Evolutionary conservation across 2,888 invertebrate genomes (phyloP).

Genomic region (Phalera bucephala): DNA sequence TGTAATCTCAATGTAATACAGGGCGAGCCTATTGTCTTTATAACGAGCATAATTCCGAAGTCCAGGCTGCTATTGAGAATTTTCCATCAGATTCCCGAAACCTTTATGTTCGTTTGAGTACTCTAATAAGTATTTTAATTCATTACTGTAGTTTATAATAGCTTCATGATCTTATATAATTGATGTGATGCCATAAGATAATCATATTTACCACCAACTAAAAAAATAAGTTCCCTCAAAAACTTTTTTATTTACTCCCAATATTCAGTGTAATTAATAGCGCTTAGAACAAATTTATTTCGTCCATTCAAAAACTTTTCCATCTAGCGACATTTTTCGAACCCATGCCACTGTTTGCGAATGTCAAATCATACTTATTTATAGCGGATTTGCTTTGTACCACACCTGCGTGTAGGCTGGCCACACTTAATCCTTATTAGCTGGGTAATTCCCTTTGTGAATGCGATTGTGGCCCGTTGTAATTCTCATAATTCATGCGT

Average conservation of each 20-base stretch:
- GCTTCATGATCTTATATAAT: too few relatives aligned
- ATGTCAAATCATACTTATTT: constrained; percentile 78
- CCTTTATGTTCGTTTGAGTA: too few relatives aligned
- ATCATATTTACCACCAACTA: neutral
- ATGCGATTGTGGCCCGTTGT: constrained; percentile 31
- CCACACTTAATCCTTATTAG: constrained; percentile 48
- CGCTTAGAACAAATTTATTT: constrained; percentile 13
- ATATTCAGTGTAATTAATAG: constrained; percentile 1
- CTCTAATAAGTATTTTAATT: too few relatives aligned
- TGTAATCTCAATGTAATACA: too few relatives aligned
- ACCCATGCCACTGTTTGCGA: constrained; percentile 58
- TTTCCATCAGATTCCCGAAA: too few relatives aligned
- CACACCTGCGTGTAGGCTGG: constrained; percentile 65
- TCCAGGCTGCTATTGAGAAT: too few relatives aligned
- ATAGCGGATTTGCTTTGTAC: constrained; percentile 62
- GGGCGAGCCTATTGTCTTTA: too few relatives aligned
- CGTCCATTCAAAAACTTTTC: constrained; percentile 23
- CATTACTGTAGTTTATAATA: too few relatives aligned
- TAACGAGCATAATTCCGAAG: too few relatives aligned
- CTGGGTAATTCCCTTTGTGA: constrained; percentile 46
- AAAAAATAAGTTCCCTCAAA: neutral
- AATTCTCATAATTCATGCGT: constrained; percentile 32
- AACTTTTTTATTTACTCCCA: neutral
- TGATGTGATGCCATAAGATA: too few relatives aligned
- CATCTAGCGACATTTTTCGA: constrained; percentile 24